These are phyloP conservation scores for Acronicta alni DNA, from an alignment of 2,888 invertebrate species.

Conservation along the genomic window DNA sequence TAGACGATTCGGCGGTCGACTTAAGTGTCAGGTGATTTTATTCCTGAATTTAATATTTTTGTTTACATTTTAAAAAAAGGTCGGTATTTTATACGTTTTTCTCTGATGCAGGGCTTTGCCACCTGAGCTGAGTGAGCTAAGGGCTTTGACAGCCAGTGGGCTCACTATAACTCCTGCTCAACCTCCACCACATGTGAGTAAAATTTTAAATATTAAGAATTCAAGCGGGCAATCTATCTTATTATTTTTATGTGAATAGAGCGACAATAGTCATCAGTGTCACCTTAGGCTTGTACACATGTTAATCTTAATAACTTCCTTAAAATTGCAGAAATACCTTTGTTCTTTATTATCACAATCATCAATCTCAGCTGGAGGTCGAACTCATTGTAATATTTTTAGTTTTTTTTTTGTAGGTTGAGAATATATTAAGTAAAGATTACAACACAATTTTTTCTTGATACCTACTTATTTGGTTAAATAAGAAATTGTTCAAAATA, in stretches of 20 bases:
- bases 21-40: conserved; percentile 93
- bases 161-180: conserved; percentile 91
- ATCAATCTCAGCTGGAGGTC: conserved; percentile 38
- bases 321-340: neutral
- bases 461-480: too few relatives aligned
- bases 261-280: too few relatives aligned
- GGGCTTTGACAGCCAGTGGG: conserved; percentile 90
- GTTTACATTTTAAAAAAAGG: conserved; percentile 41
- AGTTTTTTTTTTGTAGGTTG: neutral
- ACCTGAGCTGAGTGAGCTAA: conserved; percentile 88
- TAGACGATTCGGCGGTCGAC: conserved; percentile 96
- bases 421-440: neutral
- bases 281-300: too few relatives aligned
- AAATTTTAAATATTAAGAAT: neutral
- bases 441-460: neutral
- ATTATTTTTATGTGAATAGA: too few relatives aligned
- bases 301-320: conserved; percentile 18
- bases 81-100: conserved; percentile 60
- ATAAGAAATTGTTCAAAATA: too few relatives aligned
- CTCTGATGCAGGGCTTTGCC: conserved; percentile 78
- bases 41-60: conserved; percentile 35
- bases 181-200: conserved; percentile 87
- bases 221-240: too few relatives aligned
- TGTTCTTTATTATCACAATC: conserved; percentile 9
- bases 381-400: conserved; percentile 18